Evolutionary conservation across 2,797 vertebrate genomes (phyloP), one percentile per base, ranked within the genome.

Genomic region (Chaunax sp.): DNA sequence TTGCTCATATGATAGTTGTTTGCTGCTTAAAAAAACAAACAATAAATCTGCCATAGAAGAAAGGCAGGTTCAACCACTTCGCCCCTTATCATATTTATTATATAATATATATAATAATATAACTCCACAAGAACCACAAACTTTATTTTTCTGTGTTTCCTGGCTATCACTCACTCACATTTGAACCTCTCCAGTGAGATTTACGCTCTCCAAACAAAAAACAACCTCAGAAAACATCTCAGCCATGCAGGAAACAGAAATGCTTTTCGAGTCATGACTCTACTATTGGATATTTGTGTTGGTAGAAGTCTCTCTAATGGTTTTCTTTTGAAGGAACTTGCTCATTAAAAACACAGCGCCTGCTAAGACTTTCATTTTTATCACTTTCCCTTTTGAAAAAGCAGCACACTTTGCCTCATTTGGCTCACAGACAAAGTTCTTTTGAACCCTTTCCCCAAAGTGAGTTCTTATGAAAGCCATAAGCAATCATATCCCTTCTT

Each of bases 21-120:
- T 67, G 55, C 56, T 28, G 25, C 23, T 75, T 10, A 35, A 11
- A 10, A 35, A 35, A 35, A 35, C 33, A 35, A 79, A 64, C 64
- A 75, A 77, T 81, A 65, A 82, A 68, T 20, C 50, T 67, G 68
- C 50, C 38, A 59, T 55, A 58, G 26, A 33, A 69, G n/a, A 60
- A 40, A 51, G 2, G 51, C 30, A 44, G 20, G 22, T 53, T 51
- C 38, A 57, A 15, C 20, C 20, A 28, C 5, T 25, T 33, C 46
- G 58, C 2, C 19, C n/a, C 25, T 53, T 41, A 64, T 75, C 45
- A 40, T 49, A 28, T 45, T 3, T 62, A 55, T 35, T 72, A 10
- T 52, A 19, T n/a, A n/a, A n/a, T n/a, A n/a, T n/a, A n/a, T n/a
- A n/a, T n/a, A n/a, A n/a, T n/a, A n/a, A n/a, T n/a, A n/a, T n/a